Base-by-base conservation (phyloP, 2,113 vertebrate species). In the Synodontis membranacea region DNA sequence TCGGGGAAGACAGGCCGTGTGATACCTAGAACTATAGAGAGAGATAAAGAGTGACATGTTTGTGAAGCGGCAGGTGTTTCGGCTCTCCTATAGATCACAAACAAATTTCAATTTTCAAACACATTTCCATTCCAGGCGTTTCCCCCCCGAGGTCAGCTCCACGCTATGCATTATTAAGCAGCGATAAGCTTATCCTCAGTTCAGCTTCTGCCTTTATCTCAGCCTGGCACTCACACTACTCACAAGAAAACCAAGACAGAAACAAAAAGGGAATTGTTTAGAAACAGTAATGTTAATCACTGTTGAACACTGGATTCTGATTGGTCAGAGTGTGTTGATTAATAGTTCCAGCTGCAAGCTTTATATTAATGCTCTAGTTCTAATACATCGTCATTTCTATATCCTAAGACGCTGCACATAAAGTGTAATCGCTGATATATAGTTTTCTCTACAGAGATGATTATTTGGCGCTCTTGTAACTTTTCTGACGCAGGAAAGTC, bases 91-190 rank as follows among this genome's bases (percentile, higher is more conserved):
- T 50, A 79, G n/a, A 76, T 34, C 56, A 66, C 74, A 79, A 31
- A 64, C 39, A 39, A 68, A 58, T 58, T 84, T 84, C 50, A 54
- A 88, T 84, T 80, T 66, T 84, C 44, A 84, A 88, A 70, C 74
- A 83, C 62, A 84, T 84, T 88, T 72, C 52, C 48, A 78, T 83
- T 70, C n/a, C 83, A 78, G 75, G 82, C 46, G 34, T 70, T 78
- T 39, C 34, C 52, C 62, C 62, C 74, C 50, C 39, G 14, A 76
- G 83, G 82, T 70, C 82, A 68, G 74, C 62, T 60, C 42, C n/a
- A 37, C 4, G 23, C 44, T 84, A 88, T 88, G 86, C 86, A 84
- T 87, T 87, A 87, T 87, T 87, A 80, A 87, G 66, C 82, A 70
- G 66, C 39, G 75, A 68, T 84, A 80, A 80, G 46, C 83, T 37